phyloP scores from a whole-genome alignment of 2,888 invertebrate genomes.

The Liodrosophila aerea region DNA sequence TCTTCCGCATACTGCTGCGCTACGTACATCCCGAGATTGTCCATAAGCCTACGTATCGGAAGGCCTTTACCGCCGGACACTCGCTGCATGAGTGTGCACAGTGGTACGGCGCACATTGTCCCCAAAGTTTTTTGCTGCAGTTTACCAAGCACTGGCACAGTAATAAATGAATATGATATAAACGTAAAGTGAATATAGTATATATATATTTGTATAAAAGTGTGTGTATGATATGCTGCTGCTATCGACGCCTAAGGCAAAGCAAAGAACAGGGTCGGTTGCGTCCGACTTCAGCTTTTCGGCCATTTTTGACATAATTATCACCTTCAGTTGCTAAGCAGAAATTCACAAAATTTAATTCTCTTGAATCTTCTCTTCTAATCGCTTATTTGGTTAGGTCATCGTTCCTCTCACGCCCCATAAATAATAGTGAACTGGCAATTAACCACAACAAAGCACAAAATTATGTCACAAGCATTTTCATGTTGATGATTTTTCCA shows the following conservation, averaged over 20 bases:
- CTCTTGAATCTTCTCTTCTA: too few species aligned
- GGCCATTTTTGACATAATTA: too few species aligned
- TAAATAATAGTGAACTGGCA: slow-evolving; percentile 36
- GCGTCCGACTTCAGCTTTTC: too few species aligned
- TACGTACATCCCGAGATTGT: slow-evolving; percentile 81
- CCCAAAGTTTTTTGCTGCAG: slow-evolving; percentile 76
- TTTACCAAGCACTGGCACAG: slow-evolving; percentile 56
- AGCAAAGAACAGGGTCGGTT: too few species aligned
- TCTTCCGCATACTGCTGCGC: slow-evolving; percentile 86
- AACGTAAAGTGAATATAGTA: too few species aligned
- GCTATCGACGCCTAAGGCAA: too few species aligned
- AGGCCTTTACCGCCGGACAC: slow-evolving; percentile 62
- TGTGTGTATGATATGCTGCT: too few species aligned
- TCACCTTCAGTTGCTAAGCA: too few species aligned
- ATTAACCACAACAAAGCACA: slow-evolving; percentile 75
- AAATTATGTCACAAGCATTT: slow-evolving; percentile 66
- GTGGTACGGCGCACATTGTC: slow-evolving; percentile 77
- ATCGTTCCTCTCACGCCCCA: slow-evolving; percentile 43
- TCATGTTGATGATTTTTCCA: slow-evolving; percentile 51
- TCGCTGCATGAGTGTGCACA: slow-evolving; percentile 69
- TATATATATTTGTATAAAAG: too few species aligned
- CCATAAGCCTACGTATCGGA: slow-evolving; percentile 54
- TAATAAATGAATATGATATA: too few species aligned
- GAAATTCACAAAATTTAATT: too few species aligned
- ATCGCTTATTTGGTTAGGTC: slow-evolving; percentile 13